Evolutionary conservation across 2,888 invertebrate species (phyloP).

Genomic region (Odontocolon sp.): DNA sequence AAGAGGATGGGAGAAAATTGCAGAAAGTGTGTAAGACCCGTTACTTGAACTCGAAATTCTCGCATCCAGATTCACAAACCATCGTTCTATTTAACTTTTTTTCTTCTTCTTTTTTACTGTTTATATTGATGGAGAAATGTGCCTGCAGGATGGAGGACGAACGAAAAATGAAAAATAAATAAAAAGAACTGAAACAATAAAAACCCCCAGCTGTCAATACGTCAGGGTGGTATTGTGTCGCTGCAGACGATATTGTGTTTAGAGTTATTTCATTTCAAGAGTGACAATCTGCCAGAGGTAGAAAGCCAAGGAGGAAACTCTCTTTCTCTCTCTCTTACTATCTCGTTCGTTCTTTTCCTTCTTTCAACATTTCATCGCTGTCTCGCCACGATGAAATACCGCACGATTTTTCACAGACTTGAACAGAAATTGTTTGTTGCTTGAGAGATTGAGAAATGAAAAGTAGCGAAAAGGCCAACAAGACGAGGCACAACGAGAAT

Average conservation of each 20-base stretch:
- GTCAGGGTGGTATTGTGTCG: constrained; percentile 62
- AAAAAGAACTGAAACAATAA: constrained; percentile 53
- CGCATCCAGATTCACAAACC: not conserved
- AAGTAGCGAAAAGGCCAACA: too few species aligned
- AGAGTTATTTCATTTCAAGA: constrained; percentile 46
- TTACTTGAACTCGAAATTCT: not conserved
- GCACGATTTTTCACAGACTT: too few species aligned
- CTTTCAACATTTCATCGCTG: not conserved
- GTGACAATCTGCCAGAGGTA: constrained; percentile 17
- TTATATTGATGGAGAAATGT: not conserved
- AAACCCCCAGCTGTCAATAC: constrained; percentile 62
- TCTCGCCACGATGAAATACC: too few species aligned
- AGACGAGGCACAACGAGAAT: too few species aligned
- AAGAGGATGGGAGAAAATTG: not conserved
- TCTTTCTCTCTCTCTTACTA: not conserved
- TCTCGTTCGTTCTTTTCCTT: not conserved
- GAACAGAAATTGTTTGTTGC: too few species aligned
- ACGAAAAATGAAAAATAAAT: constrained; percentile 8
- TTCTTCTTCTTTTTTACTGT: not conserved
- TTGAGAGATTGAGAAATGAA: too few species aligned
- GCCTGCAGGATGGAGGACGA: not conserved
- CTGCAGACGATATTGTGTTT: constrained; percentile 64
- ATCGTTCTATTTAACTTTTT: not conserved
- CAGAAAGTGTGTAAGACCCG: not conserved
- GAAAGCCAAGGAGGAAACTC: not conserved